Percentiles rank a stretch among this genome's conserved stretches.
These are phyloP conservation scores for Neofelis nebulosa DNA, from an alignment of 2,113 vertebrate genomes.

Conservation along the genomic window DNA sequence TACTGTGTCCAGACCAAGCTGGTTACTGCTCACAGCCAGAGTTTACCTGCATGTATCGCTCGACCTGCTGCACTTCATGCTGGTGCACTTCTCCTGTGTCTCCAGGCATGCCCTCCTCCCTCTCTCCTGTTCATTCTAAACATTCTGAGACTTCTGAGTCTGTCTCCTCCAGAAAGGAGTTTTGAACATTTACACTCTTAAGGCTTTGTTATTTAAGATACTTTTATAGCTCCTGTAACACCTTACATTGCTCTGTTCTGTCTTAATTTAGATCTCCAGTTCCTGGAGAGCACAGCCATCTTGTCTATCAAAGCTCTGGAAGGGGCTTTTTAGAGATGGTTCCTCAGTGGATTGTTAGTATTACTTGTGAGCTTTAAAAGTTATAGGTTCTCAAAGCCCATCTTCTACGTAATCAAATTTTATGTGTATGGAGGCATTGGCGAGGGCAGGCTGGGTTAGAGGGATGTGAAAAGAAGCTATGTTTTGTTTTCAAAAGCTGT, in stretches of 20 bases:
- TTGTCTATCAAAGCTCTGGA: neutral
- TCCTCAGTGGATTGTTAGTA: neutral
- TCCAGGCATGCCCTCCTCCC: neutral
- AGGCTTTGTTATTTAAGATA: neutral
- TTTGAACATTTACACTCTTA: neutral
- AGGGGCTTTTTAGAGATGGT: neutral
- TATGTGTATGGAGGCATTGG: neutral
- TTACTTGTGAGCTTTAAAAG: neutral
- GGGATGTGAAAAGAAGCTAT: neutral
- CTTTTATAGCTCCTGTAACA: neutral
- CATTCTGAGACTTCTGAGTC: neutral
- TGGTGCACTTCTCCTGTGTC: too few relatives aligned
- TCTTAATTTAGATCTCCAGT: neutral
- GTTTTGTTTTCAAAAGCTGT: neutral
- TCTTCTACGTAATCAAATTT: neutral
- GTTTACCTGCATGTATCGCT: rapidly evolving
- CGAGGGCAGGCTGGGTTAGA: neutral
- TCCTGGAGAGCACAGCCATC: neutral
- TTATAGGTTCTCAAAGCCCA: neutral
- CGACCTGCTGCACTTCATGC: rapidly evolving
- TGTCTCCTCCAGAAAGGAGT: neutral
- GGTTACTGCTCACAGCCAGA: neutral
- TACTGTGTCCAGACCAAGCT: neutral
- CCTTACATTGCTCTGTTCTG: neutral
- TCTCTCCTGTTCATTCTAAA: neutral